A percentile compares a stretch with the other conserved stretches of the same genome.
Conservation (phyloP, 1,140 invertebrate species). For the Lutraria rhynchaena region DNA sequence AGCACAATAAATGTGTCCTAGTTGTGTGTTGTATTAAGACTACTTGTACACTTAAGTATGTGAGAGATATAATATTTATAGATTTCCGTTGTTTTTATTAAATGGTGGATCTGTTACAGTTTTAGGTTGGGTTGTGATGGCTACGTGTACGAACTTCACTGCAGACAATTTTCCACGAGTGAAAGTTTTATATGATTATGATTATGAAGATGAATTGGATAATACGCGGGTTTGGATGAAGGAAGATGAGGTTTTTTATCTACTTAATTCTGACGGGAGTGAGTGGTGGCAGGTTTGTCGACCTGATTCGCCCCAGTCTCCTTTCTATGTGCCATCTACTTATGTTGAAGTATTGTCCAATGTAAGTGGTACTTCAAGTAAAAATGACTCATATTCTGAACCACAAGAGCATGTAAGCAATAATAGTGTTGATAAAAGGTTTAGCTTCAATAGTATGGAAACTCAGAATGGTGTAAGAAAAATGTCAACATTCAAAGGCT, state of each 20-base stretch:
- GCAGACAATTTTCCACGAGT: slow-evolving; percentile 33
- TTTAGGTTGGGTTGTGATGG: no score
- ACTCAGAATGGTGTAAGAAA: slow-evolving; percentile 9
- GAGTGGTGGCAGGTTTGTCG: slow-evolving; percentile 51
- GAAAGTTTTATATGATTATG: slow-evolving; percentile 42
- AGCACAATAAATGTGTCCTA: no score
- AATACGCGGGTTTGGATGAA: slow-evolving; percentile 20
- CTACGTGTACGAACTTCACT: slow-evolving; percentile 11
- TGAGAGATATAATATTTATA: neutral
- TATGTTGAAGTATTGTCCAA: slow-evolving; percentile 34
- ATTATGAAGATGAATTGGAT: slow-evolving; percentile 16
- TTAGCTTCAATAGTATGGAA: neutral
- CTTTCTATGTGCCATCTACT: slow-evolving; percentile 47
- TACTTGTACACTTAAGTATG: neutral
- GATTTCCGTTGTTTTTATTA: neutral
- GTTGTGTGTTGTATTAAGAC: neutral
- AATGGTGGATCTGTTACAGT: neutral
- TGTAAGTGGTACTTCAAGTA: slow-evolving; percentile 34
- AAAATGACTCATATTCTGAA: neutral
- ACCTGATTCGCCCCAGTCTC: slow-evolving; percentile 33
- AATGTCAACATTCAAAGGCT: slow-evolving; percentile 22
- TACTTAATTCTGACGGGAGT: slow-evolving; percentile 32
- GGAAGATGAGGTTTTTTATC: slow-evolving; percentile 25
- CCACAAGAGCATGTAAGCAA: neutral
- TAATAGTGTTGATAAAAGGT: slow-evolving; percentile 8